Evolutionary conservation across 2,888 invertebrate genomes (phyloP), one percentile per base, ranked within the genome.

Genomic region (Leptothorax acervorum): DNA sequence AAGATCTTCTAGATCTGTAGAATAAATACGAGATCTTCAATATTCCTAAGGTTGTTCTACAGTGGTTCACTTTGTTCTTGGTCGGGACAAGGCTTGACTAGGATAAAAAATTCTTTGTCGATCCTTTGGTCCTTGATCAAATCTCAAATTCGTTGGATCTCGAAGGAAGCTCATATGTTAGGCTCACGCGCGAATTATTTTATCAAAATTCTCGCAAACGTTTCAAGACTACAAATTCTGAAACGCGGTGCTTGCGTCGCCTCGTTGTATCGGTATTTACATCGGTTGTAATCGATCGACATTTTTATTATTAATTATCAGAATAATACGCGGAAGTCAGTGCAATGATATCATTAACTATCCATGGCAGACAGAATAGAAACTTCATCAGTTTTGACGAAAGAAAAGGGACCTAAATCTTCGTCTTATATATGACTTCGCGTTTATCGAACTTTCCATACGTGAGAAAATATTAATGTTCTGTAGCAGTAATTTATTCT

Each of bases 41-140:
- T 68, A 85, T 82, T 66, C 63, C 66, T 88, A 85, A 53, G 62
- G 76, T 84, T 73, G 82, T 42, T 60, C 63, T 81, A 45, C 2
- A 60, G 12, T 60, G 3, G 23, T 62, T 73, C 39, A n/a, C 28
- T 85, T 82, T 51, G 39, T 82, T 65, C 48, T 86, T 86, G 90
- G 83, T 86, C 85, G 86, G 86, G 57, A 75, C 82, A 75, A 79
- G 81, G 82, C 82, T 76, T 87, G 88, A 90, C 90, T 90, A 89
- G 90, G 79, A 88, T 79, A 66, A 53, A 51, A 57, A 83, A 78
- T 85, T 82, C 66, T 86, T 88, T 68, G 83, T 88, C 85, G 85
- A 90, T 84, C 86, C 75, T 87, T 91, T 90, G 87, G 91, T 92
- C 91, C 87, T 87, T 86, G 78, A 65, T 79, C 70, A 60, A n/a